Conservation (phyloP, 2,797 vertebrate species). For the Paratrypauchen microcephalus region DNA sequence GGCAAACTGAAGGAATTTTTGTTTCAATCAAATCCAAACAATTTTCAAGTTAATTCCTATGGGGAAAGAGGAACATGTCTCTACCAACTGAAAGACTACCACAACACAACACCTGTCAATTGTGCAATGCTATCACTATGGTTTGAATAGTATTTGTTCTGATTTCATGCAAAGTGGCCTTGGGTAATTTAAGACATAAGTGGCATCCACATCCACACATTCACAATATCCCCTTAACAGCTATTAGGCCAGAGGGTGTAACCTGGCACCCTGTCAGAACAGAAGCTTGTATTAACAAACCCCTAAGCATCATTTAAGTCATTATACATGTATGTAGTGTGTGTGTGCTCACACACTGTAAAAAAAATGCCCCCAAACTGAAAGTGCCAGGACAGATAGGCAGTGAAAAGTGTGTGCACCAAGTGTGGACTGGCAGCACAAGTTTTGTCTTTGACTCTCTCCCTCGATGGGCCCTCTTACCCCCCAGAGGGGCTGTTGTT, state of each 20-base stretch:
- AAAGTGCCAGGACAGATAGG: conserved; percentile 23
- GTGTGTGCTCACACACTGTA: background rate
- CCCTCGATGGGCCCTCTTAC: conserved; percentile 58
- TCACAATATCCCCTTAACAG: background rate
- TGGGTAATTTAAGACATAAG: background rate
- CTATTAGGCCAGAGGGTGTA: background rate
- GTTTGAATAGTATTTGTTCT: too few relatives aligned
- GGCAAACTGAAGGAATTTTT: background rate
- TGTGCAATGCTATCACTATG: background rate
- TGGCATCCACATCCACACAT: background rate
- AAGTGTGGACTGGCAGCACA: conserved; percentile 68
- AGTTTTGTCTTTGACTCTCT: conserved; percentile 71
- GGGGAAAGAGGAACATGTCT: background rate
- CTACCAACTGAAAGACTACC: background rate
- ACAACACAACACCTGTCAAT: background rate
- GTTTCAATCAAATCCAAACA: background rate
- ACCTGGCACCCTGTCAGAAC: background rate
- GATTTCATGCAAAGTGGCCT: background rate
- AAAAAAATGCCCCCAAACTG: conserved; percentile 10
- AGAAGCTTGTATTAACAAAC: background rate
- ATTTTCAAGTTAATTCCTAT: background rate
- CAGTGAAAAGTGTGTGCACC: conserved; percentile 53
- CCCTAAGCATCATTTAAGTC: conserved; percentile 6
- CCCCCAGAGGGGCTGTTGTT: conserved; percentile 73
- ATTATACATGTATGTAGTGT: background rate